Evolutionary conservation across 2,113 vertebrate species (phyloP), one percentile per base, ranked within the genome.

Genomic region (Corvus moneduloides): DNA sequence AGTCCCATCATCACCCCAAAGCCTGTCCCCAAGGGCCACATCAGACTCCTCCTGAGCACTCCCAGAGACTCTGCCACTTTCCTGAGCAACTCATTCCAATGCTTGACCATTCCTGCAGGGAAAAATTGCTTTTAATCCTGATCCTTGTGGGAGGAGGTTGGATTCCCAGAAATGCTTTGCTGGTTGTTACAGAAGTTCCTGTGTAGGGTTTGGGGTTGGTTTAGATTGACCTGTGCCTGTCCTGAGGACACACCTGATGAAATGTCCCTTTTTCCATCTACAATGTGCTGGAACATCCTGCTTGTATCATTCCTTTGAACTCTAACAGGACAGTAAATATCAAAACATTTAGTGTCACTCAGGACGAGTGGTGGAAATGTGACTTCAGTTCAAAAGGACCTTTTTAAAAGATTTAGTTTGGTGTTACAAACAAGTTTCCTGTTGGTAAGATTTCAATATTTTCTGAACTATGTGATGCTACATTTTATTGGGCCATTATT

Each of bases 401-500:
- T 75, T 80, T 68, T 39, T 0, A n/a, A 79, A 71, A 79, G 33
- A 28, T 51, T 32, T 33, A 59, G 27, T 48, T 71, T 56, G 68
- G 44, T 63, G 48, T 37, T 86, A 3, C 16, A 27, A 68, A 26
- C 81, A 44, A 79, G 51, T 48, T 93, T 82, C 20, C 23, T 82
- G 77, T 79, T 74, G 51, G 35, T 61, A 33, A 51, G 64, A 43
- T 71, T 44, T 77, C 24, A 37, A 1, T 56, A 21, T 83, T 84
- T 88, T 37, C 83, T 84, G 26, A 59, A 85, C n/a, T 41, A 43
- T 23, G 35, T 41, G 62, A 72, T 39, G 39, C 67, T 73, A 3
- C 24, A 10, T 93, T 94, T 90, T 90, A 81, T 74, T 90, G 68
- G 93, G 24, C 82, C 63, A 30, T 94, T 94, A 85, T 83, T 71